These are phyloP conservation scores for Alviniconcha strummeri DNA, from an alignment of 2,888 invertebrate species.

Conservation along the genomic window DNA sequence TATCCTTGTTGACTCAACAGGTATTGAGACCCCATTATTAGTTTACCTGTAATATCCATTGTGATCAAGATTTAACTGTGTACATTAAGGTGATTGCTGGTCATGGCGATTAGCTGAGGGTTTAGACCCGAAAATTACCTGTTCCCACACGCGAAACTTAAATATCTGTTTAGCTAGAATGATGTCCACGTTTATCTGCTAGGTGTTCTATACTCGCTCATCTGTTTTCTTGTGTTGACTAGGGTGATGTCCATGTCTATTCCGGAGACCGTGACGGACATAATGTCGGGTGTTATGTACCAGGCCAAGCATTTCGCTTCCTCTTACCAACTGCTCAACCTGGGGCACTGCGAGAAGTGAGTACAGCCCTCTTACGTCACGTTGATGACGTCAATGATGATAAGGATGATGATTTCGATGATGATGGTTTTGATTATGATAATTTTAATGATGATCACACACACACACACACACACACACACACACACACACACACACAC, in stretches of 20 bases:
- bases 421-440: background rate
- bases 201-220: too few species aligned
- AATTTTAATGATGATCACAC: background rate
- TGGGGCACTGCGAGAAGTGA: background rate
- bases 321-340: conserved; percentile 9
- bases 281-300: background rate
- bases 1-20: too few species aligned
- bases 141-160: too few species aligned
- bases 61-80: too few species aligned
- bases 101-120: too few species aligned
- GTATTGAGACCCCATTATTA: too few species aligned
- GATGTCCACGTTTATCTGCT: too few species aligned
- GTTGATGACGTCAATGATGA: background rate
- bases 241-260: conserved; percentile 11
- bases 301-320: background rate
- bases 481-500: conserved; percentile 23
- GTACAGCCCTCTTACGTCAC: background rate
- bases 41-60: too few species aligned
- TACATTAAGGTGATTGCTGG: too few species aligned
- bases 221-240: background rate
- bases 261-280: background rate
- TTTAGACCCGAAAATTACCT: too few species aligned
- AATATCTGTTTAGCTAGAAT: too few species aligned
- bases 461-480: background rate
- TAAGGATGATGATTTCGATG: background rate